Conservation (phyloP, 2,888 invertebrate genomes). For the Gari tellinella region DNA sequence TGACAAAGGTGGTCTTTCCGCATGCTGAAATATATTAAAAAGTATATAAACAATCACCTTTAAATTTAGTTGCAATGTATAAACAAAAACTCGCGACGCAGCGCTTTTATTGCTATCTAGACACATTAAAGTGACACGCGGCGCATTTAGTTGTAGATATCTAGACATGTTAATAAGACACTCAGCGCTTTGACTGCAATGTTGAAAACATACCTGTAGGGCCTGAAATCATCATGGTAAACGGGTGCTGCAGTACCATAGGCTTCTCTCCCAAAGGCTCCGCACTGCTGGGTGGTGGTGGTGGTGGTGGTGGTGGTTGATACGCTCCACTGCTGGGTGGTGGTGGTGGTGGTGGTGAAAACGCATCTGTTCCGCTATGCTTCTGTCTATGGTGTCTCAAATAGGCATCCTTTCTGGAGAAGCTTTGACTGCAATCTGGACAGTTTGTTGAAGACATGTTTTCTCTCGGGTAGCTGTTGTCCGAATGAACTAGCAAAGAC, state of each 20-base stretch:
- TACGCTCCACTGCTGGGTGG: not conserved
- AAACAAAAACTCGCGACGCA: no score
- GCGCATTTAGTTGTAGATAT: no score
- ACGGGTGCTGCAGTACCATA: no score
- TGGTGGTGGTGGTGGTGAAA: constrained; percentile 5
- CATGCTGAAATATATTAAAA: constrained; percentile 10
- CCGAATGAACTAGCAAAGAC: constrained; percentile 1
- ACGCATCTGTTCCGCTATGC: not conserved
- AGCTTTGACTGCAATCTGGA: not conserved
- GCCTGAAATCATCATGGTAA: no score
- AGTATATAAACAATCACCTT: not conserved
- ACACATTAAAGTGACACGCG: no score
- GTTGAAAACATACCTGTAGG: no score
- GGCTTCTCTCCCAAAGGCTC: not conserved
- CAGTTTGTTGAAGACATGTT: constrained; percentile 6
- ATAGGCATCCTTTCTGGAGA: constrained; percentile 7
- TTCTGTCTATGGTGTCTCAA: constrained; percentile 14
- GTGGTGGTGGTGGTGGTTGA: not conserved
- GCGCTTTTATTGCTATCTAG: no score
- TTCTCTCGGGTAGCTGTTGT: not conserved
- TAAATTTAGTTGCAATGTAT: no score
- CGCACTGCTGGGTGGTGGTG: not conserved
- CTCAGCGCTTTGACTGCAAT: no score
- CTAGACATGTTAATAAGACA: no score
- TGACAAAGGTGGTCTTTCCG: constrained; percentile 4